Evolutionary conservation across 2,113 vertebrate species (phyloP).

Genomic region (Penelope pileata): DNA sequence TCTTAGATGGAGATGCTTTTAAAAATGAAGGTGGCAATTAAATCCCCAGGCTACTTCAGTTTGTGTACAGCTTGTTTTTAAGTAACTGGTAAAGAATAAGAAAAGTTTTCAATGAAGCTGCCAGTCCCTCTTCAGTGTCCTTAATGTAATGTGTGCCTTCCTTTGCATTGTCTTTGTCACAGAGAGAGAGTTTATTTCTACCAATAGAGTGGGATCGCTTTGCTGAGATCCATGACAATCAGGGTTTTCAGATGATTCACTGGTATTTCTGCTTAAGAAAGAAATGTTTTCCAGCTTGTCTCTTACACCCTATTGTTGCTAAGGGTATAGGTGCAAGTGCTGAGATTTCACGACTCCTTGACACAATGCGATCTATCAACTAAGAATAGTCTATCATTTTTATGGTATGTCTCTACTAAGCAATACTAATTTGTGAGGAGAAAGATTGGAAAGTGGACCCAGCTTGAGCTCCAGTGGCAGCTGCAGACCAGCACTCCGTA

Average conservation of each 20-base stretch:
- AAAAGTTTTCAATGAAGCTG: neutral
- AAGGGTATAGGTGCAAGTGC: neutral
- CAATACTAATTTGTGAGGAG: neutral
- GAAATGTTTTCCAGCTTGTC: neutral
- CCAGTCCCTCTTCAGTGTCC: neutral
- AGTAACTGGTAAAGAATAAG: neutral
- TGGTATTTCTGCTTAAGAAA: neutral
- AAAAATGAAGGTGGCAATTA: conserved; percentile 31
- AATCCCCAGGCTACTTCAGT: neutral
- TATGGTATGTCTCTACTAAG: neutral
- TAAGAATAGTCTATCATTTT: neutral
- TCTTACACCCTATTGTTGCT: neutral
- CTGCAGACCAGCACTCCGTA: neutral
- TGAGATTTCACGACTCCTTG: neutral
- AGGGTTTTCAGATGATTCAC: neutral
- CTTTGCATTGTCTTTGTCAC: neutral
- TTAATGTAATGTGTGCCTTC: neutral
- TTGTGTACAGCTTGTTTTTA: neutral
- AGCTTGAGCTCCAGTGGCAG: neutral
- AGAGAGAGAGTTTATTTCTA: neutral
- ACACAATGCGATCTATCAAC: neutral
- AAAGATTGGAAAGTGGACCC: neutral
- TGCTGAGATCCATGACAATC: neutral
- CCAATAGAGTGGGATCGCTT: neutral
- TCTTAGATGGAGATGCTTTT: conserved; percentile 3